These are phyloP conservation scores for Orthonevra nobilis DNA, from an alignment of 2,888 invertebrate species.

Conservation along the genomic window DNA sequence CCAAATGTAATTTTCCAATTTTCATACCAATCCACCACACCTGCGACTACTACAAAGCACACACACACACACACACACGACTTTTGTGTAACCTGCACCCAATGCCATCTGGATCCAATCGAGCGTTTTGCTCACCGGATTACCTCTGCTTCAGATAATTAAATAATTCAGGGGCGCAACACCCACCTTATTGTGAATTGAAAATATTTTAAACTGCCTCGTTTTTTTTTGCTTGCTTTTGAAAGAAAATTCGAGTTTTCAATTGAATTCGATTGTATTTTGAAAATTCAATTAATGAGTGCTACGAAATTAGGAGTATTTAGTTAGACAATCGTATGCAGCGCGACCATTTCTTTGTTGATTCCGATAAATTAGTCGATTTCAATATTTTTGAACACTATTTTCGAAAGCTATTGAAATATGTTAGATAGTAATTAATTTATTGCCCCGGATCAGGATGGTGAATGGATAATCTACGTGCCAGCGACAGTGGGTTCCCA, in stretches of 20 bases:
- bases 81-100: not conserved
- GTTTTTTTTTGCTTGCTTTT: not conserved
- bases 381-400: not conserved
- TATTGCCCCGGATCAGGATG: constrained; percentile 1
- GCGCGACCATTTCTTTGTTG: too few relatives aligned
- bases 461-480: constrained; percentile 6
- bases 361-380: too few relatives aligned
- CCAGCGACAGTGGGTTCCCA: not conserved
- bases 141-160: not conserved
- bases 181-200: constrained; percentile 1
- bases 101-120: not conserved
- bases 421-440: constrained; percentile 33
- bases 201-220: not conserved
- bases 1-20: constrained; percentile 9
- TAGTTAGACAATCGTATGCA: too few relatives aligned
- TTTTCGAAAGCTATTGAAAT: too few relatives aligned
- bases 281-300: not conserved
- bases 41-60: not conserved
- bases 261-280: not conserved
- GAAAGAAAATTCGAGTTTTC: not conserved
- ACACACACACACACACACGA: too few relatives aligned
- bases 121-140: not conserved
- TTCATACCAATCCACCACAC: not conserved
- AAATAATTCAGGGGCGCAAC: constrained; percentile 19
- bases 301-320: not conserved